phyloP scores from a whole-genome alignment of 2,888 invertebrate genomes.

The Diarsia mendica region DNA sequence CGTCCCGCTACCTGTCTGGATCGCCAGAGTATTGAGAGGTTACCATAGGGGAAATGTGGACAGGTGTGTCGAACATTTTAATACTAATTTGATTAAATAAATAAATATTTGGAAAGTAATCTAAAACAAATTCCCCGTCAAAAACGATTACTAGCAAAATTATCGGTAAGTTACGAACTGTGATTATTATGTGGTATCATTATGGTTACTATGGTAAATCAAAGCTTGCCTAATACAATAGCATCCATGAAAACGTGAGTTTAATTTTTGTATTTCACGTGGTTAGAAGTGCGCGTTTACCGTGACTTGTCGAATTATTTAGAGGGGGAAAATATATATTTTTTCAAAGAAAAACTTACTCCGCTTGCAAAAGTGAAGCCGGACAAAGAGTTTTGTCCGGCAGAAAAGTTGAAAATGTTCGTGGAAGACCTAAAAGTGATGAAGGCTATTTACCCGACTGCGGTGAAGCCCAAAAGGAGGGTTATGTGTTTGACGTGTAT shows the following conservation, averaged over 20 bases:
- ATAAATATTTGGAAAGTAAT: background rate
- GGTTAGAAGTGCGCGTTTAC: too few species aligned
- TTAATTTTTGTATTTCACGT: background rate
- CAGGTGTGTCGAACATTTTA: conserved; percentile 11
- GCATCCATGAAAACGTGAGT: background rate
- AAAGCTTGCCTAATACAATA: background rate
- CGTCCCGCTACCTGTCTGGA: conserved; percentile 32
- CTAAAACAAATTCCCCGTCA: background rate
- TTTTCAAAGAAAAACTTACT: background rate
- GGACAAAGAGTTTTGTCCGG: background rate
- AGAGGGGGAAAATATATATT: background rate
- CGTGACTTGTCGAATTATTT: background rate
- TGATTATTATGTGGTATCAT: background rate
- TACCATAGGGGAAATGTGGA: background rate
- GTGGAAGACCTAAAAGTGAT: background rate
- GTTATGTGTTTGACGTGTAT: too few species aligned
- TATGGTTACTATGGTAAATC: background rate
- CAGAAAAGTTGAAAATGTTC: background rate
- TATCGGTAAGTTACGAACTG: background rate
- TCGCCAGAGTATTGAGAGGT: background rate
- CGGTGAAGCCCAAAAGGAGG: too few species aligned
- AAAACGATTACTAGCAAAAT: background rate
- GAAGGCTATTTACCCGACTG: background rate
- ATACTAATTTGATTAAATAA: background rate
- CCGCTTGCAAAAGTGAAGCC: background rate